Evolutionary conservation across 37 sponge, comb jelly and placozoan species (phyloP).

Genomic region (Halichondria panicea): DNA sequence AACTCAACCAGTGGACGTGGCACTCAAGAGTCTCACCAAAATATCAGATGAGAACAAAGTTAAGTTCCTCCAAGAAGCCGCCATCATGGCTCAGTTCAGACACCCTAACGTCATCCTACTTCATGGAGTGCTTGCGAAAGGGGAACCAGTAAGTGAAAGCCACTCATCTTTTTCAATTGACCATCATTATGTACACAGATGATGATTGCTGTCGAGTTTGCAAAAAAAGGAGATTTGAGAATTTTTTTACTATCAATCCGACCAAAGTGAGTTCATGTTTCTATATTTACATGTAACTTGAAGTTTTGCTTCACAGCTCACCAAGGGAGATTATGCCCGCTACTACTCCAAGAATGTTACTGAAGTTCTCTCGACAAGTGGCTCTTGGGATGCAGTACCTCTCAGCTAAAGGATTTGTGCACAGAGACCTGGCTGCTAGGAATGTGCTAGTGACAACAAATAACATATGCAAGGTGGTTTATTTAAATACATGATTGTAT

Average conservation of each 20-base stretch:
- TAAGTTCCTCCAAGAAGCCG: slow-evolving; percentile 12
- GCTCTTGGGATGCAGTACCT: too few species aligned
- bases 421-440: too few species aligned
- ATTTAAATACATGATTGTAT: too few species aligned
- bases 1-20: slow-evolving; percentile 27
- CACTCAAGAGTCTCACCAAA: slow-evolving; percentile 22
- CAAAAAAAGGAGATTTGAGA: slow-evolving; percentile 6
- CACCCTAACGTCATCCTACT: slow-evolving; percentile 4
- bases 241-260: not conserved
- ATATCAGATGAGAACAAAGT: not conserved
- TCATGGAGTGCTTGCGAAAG: not conserved
- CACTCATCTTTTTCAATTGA: not conserved
- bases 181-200: not conserved
- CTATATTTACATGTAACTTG: not conserved
- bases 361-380: too few species aligned
- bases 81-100: slow-evolving; percentile 16
- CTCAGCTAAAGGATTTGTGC: too few species aligned
- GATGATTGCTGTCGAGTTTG: slow-evolving; percentile 11
- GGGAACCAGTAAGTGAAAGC: not conserved
- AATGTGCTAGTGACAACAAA: too few species aligned
- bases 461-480: too few species aligned
- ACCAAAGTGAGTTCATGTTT: slow-evolving; percentile 13
- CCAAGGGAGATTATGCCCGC: too few species aligned
- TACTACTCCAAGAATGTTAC: too few species aligned
- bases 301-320: too few species aligned